Percentiles rank a stretch among this genome's conserved stretches.
These are phyloP conservation scores for Rhynchonycteris naso DNA, from an alignment of 2,797 vertebrate genomes.

Conservation along the genomic window DNA sequence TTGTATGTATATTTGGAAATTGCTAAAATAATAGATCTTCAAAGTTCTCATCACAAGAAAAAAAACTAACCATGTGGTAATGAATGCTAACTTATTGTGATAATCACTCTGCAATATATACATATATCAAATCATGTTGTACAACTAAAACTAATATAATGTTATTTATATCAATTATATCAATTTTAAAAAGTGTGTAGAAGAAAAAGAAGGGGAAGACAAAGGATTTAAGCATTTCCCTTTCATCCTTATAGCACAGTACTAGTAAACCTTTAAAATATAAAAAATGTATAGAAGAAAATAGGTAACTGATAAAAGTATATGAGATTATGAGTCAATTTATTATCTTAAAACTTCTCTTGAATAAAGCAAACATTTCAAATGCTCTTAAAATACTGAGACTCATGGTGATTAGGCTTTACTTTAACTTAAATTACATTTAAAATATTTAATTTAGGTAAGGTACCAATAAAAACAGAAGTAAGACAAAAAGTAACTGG, in stretches of 20 bases:
- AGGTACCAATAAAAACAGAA: slow-evolving; percentile 34
- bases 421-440: slow-evolving; percentile 55
- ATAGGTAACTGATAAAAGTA: slow-evolving; percentile 52
- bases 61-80: background rate
- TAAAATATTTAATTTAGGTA: slow-evolving; percentile 50
- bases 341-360: slow-evolving; percentile 70
- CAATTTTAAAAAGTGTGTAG: slow-evolving; percentile 21
- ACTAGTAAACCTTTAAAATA: background rate
- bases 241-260: background rate
- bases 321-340: slow-evolving; percentile 67
- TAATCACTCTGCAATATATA: background rate
- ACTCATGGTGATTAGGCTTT: background rate
- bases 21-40: background rate
- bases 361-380: slow-evolving; percentile 71
- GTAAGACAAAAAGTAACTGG: slow-evolving; percentile 55
- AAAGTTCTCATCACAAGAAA: background rate
- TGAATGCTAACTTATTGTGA: background rate
- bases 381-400: slow-evolving; percentile 42
- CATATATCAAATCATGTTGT: background rate
- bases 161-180: background rate
- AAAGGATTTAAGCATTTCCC: background rate
- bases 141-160: background rate
- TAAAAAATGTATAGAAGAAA: slow-evolving; percentile 20
- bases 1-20: background rate
- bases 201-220: background rate